These are phyloP conservation scores for Limnephilus lunatus DNA, from an alignment of 2,888 invertebrate species.

Conservation along the genomic window DNA sequence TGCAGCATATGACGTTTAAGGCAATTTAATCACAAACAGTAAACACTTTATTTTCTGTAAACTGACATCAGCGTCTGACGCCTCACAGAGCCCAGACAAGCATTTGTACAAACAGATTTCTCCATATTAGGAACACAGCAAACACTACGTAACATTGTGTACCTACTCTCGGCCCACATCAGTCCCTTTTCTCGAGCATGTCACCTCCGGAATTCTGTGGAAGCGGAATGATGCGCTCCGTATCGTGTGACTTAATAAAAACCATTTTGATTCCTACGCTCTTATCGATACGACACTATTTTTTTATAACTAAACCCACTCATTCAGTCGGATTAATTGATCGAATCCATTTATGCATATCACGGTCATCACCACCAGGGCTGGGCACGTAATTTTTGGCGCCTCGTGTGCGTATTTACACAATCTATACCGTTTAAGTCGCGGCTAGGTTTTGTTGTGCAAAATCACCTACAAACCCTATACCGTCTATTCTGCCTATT, in stretches of 20 bases:
- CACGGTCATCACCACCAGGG: not conserved
- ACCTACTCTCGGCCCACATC: not conserved
- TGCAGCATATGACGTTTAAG: not conserved
- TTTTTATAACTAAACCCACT: slow-evolving; percentile 11
- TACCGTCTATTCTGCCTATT: no score
- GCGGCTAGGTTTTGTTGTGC: no score
- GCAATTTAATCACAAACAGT: slow-evolving; percentile 2
- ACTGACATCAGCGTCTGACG: slow-evolving; percentile 35
- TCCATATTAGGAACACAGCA: slow-evolving; percentile 12
- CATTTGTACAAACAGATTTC: slow-evolving; percentile 14
- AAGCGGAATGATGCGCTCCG: slow-evolving; percentile 24
- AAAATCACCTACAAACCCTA: no score
- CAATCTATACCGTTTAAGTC: no score
- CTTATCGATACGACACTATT: not conserved
- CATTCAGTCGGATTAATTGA: not conserved
- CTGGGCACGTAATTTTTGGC: not conserved
- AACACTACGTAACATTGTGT: not conserved
- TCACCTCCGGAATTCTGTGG: slow-evolving; percentile 13
- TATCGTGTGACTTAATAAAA: not conserved
- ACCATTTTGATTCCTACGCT: slow-evolving; percentile 1
- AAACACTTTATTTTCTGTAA: not conserved
- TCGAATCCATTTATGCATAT: not conserved
- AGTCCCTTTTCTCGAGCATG: slow-evolving; percentile 31
- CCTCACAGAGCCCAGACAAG: slow-evolving; percentile 16
- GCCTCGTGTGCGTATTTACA: not conserved